Conservation (phyloP, 1,140 invertebrate species). For the Drosophila miranda region DNA sequence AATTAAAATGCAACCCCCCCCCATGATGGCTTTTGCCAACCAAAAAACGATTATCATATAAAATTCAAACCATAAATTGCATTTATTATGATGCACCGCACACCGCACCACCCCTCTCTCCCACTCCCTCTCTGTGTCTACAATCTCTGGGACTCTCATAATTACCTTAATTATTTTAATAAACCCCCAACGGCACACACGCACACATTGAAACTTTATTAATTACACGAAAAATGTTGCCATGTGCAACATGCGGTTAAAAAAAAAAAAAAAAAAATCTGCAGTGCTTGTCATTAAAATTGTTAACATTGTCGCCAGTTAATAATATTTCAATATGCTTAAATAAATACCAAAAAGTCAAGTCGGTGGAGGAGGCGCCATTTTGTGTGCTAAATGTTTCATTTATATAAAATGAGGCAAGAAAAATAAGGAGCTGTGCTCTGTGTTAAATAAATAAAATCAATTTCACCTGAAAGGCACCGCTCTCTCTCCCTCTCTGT, state of each 20-base stretch:
- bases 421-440: slow-evolving; percentile 48
- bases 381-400: slow-evolving; percentile 16
- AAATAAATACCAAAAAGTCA: slow-evolving; percentile 14
- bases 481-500: too few relatives aligned
- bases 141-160: slow-evolving; percentile 37
- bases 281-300: slow-evolving; percentile 66
- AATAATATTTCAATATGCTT: slow-evolving; percentile 69
- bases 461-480: slow-evolving; percentile 59
- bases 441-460: slow-evolving; percentile 76
- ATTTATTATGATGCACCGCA: slow-evolving; percentile 51
- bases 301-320: slow-evolving; percentile 76
- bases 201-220: slow-evolving; percentile 63
- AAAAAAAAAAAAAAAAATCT: slow-evolving; percentile 36
- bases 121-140: background rate
- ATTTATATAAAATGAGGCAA: slow-evolving; percentile 65
- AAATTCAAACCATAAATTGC: slow-evolving; percentile 61
- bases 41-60: slow-evolving; percentile 39
- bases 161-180: slow-evolving; percentile 81
- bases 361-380: background rate
- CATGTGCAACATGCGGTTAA: slow-evolving; percentile 57
- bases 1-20: slow-evolving; percentile 21
- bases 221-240: slow-evolving; percentile 51
- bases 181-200: slow-evolving; percentile 59
- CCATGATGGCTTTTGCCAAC: slow-evolving; percentile 4
- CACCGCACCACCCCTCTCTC: background rate